Evolutionary conservation across 1,140 invertebrate genomes (phyloP).

Genomic region (Papilio polytes): DNA sequence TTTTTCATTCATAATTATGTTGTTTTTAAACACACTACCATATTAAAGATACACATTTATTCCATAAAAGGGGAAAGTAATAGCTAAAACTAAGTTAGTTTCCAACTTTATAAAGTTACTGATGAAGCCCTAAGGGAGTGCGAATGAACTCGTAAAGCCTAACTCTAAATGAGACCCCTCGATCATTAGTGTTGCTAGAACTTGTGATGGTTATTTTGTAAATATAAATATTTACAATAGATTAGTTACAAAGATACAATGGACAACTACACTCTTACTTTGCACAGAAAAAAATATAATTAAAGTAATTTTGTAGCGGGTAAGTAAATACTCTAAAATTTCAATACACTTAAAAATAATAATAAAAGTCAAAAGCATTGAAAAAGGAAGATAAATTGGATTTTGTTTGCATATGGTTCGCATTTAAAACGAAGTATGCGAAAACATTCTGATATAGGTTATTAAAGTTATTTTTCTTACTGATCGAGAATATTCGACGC

Average conservation of each 20-base stretch:
- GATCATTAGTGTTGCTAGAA: constrained; percentile 27
- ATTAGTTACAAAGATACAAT: no score
- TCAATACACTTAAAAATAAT: no score
- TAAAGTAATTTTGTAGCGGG: no score
- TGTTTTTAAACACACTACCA: not conserved
- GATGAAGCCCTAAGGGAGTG: constrained; percentile 35
- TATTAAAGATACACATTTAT: not conserved
- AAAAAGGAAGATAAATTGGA: no score
- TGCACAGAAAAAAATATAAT: no score
- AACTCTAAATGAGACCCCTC: constrained; percentile 20
- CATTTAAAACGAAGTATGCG: not conserved
- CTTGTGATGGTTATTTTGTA: not conserved
- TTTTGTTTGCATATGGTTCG: not conserved
- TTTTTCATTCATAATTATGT: no score
- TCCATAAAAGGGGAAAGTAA: constrained; percentile 14
- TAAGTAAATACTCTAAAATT: no score
- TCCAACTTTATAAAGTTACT: constrained; percentile 36
- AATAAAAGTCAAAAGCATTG: no score
- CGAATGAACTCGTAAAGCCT: constrained; percentile 21
- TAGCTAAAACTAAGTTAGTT: constrained; percentile 24
- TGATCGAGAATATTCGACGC: not conserved
- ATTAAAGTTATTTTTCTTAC: not conserved
- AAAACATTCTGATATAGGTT: not conserved
- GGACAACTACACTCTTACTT: no score
- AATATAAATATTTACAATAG: not conserved